phyloP scores from a whole-genome alignment of 2,888 invertebrate species.

The Eugnorisma glareosa region DNA sequence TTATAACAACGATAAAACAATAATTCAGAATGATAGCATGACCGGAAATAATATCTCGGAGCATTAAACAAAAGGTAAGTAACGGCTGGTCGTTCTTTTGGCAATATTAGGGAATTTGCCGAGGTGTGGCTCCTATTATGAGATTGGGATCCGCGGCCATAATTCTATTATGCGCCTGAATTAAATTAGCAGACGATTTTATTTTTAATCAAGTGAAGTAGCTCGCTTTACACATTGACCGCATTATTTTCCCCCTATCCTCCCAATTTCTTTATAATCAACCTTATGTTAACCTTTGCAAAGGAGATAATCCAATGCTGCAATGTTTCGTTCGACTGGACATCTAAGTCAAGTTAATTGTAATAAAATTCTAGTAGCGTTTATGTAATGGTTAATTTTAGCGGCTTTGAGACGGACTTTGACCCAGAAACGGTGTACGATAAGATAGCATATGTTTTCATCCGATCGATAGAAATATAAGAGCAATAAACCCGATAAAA shows the following conservation, averaged over 20 bases:
- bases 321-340: constrained; percentile 6
- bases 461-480: constrained; percentile 15
- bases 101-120: constrained; percentile 84
- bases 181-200: constrained; percentile 81
- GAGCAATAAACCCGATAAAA: background rate
- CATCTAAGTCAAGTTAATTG: constrained; percentile 53
- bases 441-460: constrained; percentile 28
- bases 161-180: constrained; percentile 78
- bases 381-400: constrained; percentile 60
- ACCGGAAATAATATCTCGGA: constrained; percentile 86
- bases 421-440: constrained; percentile 35
- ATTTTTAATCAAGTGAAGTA: constrained; percentile 82
- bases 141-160: constrained; percentile 75
- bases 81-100: constrained; percentile 83
- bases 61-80: constrained; percentile 86
- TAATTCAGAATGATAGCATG: constrained; percentile 85
- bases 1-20: constrained; percentile 85
- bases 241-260: constrained; percentile 26
- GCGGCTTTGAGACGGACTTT: constrained; percentile 37
- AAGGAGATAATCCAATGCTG: constrained; percentile 38
- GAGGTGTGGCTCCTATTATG: constrained; percentile 82
- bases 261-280: constrained; percentile 3
- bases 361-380: constrained; percentile 56
- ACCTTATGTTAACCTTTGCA: background rate
- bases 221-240: constrained; percentile 50